Base-by-base conservation (phyloP, 2,888 invertebrate species). In the Sminthurides aquaticus region DNA sequence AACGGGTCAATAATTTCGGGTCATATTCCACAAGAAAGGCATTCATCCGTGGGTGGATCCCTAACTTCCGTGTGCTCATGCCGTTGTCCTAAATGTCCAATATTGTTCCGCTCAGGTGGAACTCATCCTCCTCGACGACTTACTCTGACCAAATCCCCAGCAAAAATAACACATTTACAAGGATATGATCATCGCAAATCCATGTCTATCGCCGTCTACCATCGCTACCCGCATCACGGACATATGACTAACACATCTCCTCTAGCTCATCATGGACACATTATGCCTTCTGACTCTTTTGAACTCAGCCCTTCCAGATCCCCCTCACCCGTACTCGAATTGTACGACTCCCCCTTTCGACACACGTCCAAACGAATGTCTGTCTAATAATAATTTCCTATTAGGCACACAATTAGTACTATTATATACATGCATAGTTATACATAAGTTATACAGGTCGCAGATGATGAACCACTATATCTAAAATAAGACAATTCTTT, bases 1-100 rank as follows among this genome's bases (percentile, higher is more conserved):
- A 93, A 93, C 77, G 92, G 92, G 67, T 92, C 89, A 73, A 91
- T 93, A 76, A 80, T 92, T 75, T 87, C 91, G 74, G 76, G 76
- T 52, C 72, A 76, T 68, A 69, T 76, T 67, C 90, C 91, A 63
- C 80, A 81, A 65, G 74, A 76, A 72, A 15, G 52, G 20, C 55
- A 71, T 65, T 72, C 74, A 20, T 71, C 73, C 1, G 57, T 73
- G 22, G 72, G 70, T 60, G 71, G 71, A 8, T 74, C 72, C 0
- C 68, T 75, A 64, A 73, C 73, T 26, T 76, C 77, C 11, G 76
- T 77, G 18, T 77, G 77, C 70, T 76, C 76, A 57, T 77, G 77
- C 67, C 76, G 76, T 59, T 77, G 77, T 68, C 73, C 71, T 25
- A 71, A 73, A 64, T 75, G 74, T 70, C 72, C 72, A 27, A 57